Evolutionary conservation across 1,140 invertebrate genomes (phyloP).

Genomic region (Camponotus pennsylvanicus): DNA sequence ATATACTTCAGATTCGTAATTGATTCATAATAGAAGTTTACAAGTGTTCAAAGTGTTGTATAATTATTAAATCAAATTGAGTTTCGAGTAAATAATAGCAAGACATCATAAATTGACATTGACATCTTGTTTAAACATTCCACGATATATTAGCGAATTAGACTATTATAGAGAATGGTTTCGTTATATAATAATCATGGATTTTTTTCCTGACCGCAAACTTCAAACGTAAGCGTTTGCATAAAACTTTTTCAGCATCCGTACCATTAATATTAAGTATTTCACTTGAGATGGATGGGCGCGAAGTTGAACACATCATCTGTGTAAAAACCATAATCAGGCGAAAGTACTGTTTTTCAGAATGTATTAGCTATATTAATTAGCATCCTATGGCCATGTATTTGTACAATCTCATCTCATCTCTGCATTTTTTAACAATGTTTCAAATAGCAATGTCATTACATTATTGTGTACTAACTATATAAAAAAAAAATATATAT

Average conservation of each 20-base stretch:
- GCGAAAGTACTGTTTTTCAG: constrained; percentile 51
- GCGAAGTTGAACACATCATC: constrained; percentile 41
- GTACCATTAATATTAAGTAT: constrained; percentile 70
- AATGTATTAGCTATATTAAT: constrained; percentile 38
- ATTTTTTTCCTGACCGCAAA: constrained; percentile 31
- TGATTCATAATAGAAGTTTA: constrained; percentile 44
- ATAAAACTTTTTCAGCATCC: constrained; percentile 60
- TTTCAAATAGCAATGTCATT: constrained; percentile 35
- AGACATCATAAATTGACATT: constrained; percentile 39
- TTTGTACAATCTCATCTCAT: constrained; percentile 58
- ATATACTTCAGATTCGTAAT: constrained; percentile 59
- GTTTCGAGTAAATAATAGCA: constrained; percentile 47
- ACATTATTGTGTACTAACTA: constrained; percentile 36
- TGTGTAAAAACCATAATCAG: constrained; percentile 46
- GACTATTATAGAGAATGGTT: constrained; percentile 63
- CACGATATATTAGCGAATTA: constrained; percentile 66
- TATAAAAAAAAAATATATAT: constrained; percentile 39
- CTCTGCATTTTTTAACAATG: constrained; percentile 57
- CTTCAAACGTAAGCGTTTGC: constrained; percentile 49
- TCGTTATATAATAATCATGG: constrained; percentile 57
- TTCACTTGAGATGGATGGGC: constrained; percentile 36
- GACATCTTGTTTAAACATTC: constrained; percentile 72
- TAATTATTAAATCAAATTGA: constrained; percentile 46
- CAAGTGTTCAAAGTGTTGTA: constrained; percentile 46
- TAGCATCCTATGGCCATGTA: constrained; percentile 54